Evolutionary conservation across 2,113 vertebrate genomes (phyloP), one percentile per base, ranked within the genome.

Genomic region (Tupaia chinensis): DNA sequence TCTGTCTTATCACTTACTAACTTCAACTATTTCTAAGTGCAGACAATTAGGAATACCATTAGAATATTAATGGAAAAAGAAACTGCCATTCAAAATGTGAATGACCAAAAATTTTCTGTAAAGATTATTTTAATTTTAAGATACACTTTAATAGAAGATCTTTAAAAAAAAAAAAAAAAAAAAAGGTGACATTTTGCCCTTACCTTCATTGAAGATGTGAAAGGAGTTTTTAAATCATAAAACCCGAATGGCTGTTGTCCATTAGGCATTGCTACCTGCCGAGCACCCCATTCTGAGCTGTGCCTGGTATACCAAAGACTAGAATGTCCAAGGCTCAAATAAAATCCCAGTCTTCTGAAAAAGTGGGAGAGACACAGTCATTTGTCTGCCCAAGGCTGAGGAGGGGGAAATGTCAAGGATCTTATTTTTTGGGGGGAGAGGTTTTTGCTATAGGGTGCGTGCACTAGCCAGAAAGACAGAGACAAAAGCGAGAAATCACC

Each of bases 121-220:
- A 94, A 69, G 54, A 69, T 94, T 66, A 92, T 93, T 92, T 89
- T 94, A 82, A 95, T 66, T 80, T 77, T 82, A 92, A 94, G 44
- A 85, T 94, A 63, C 3, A 76, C 56, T 93, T 90, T 81, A 87
- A 66, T 89, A 88, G 82, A 69, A 79, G 2, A 63, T 84, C 7
- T 25, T 69, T 68, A 54, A 44, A 44, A 22, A 58, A n/a, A 73
- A 68, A 20, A 5, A 44, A 44, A 44, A 44, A 44, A 44, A 44
- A 44, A 44, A 5, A 44, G 32, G 11, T 63, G n/a, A 12, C 78
- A 84, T 84, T 91, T 88, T 91, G 72, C 4, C 44, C n/a, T 94
- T 95, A 9, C 58, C 44, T 74, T 95, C 32, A 68, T 63, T 68
- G 32, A 86, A 77, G 12, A 15, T 74, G 8, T 85, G 32, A 89